Conservation (phyloP, 2,113 vertebrate species). For the Tachysurus fulvidraco region DNA sequence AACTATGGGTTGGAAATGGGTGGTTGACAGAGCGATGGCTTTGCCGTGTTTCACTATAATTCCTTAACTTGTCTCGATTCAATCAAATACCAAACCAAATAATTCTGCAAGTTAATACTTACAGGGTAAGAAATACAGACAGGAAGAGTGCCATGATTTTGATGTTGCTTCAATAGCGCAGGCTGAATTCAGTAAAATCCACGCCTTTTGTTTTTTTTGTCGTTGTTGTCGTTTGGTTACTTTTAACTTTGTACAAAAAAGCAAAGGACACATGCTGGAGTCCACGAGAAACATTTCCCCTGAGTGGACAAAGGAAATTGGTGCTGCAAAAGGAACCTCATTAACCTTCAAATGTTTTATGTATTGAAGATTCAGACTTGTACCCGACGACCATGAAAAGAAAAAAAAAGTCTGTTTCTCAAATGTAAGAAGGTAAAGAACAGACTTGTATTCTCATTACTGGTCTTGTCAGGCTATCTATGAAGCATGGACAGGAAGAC, state of each 20-base stretch:
- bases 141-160: background rate
- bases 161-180: background rate
- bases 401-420: too few species aligned
- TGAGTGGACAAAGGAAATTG: background rate
- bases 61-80: background rate
- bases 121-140: background rate
- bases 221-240: background rate
- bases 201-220: background rate
- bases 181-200: background rate
- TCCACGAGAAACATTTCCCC: background rate
- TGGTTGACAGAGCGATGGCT: slow-evolving; percentile 25
- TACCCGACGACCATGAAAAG: background rate
- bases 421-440: too few species aligned
- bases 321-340: background rate
- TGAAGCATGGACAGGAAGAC: too few species aligned
- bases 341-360: background rate
- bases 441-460: too few species aligned
- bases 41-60: background rate
- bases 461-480: too few species aligned
- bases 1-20: slow-evolving; percentile 33
- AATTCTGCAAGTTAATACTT: background rate
- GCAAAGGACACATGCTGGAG: background rate
- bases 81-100: background rate
- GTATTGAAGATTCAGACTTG: background rate
- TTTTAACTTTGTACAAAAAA: background rate